Evolutionary conservation across 30 jellyfish, hydroid and myxozoan genomes (phyloP), one percentile per base, ranked within the genome.

Genomic region (Clytia hemisphaerica): DNA sequence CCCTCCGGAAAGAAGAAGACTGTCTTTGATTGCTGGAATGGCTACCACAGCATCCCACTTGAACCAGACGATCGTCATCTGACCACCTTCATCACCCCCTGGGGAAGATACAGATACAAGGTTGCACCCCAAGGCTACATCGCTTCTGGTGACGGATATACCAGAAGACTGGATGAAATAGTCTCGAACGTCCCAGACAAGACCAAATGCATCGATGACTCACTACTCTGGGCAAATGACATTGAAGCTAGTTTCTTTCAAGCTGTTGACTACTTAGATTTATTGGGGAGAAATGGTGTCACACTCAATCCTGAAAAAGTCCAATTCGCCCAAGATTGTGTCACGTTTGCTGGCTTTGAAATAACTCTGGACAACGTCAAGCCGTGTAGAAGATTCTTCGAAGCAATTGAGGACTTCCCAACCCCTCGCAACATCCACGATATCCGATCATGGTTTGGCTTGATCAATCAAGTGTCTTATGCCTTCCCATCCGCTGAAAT

Each of bases 401-500:
- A 32, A 12, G 72, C 77, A 32, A 63, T 63, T 37, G 77, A 63
- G 25, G 72, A 63, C 32, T 63, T 63, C 72, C 77, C 72, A 6
- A 63, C 72, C 7, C 72, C 77, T 16, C 54, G 66, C 54, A 35
- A 63, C 27, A 63, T 63, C 72, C 72, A 32, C 29, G 77, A 35
- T 30, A 37, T 35, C 72, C 6, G 77, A 37, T 63, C 77, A 14
- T 63, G 77, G 77, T 63, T 63, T 37, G 77, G 77, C 54, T 30
- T 63, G 77, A 35, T 63, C 73, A 63, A 63, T 63, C 77, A 31
- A 15, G 72, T 63, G 37, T 29, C 72, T 16, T 63, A 30, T 25
- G 72, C 77, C 7, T 63, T 63, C 25, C 53, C 72, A 5, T 35
- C 54, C 7, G 72, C 77, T 10, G 77, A 32, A 29, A 34, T 63